Evolutionary conservation across 35 echinoderm and acorn worm genomes (phyloP), one percentile per base, ranked within the genome.

Genomic region (Patiria miniata): DNA sequence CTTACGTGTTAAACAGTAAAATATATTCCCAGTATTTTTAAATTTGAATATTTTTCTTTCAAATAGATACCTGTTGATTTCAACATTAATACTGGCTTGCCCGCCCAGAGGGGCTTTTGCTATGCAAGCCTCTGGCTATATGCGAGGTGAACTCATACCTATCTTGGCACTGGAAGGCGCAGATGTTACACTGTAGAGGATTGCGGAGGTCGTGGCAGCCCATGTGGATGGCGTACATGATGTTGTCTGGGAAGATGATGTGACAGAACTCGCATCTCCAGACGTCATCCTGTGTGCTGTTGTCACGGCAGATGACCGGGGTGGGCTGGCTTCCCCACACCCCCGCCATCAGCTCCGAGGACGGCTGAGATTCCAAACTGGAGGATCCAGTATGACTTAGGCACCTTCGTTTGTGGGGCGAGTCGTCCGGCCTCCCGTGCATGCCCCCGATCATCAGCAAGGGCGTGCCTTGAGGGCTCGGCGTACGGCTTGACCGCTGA

Each of bases 71-170:
- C 4, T 6, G 4, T 47, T 47, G 42, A 12, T 47, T n/a, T 47
- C 42, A 73, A 36, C 26, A 1, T 73, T 30, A 73, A 73, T 28
- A 73, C 29, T 73, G 65, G 14, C 34, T 73, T 30, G 19, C 65
- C 29, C 65, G 26, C 19, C 9, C 34, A 23, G 18, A 32, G 7
- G 65, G 65, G 65, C 26, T 34, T 23, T 73, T 73, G 65, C 65
- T 76, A 44, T 94, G 92, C 83, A 89, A 81, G 21, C 87, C 83
- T 54, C 92, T 60, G 17, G 92, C 81, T 54, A 94, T 94, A 60
- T 94, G 92, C 22, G 92, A 90, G 4, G 88, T 89, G 65, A 94
- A 94, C 39, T 94, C 92, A 94, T 94, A 94, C 39, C 88, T 83
- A 86, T 94, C 92, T 52, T 77, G 76, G 73, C 92, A 94, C 39